These are phyloP conservation scores for Parauchenoglanis punctatus DNA, from an alignment of 2,797 vertebrate species.

Conservation along the genomic window DNA sequence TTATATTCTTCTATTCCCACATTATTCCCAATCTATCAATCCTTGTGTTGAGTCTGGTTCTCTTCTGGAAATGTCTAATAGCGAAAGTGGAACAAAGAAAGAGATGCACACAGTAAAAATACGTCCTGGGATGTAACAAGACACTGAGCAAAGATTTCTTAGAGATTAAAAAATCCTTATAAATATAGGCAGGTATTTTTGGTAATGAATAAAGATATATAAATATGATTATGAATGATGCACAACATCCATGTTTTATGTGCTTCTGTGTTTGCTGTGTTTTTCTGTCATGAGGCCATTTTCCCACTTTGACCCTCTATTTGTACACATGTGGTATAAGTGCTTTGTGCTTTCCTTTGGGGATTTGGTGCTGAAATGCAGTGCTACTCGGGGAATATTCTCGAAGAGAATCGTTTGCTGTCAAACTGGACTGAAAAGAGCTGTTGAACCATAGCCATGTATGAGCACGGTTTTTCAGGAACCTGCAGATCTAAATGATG, in stretches of 20 bases:
- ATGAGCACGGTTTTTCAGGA: conserved; percentile 3
- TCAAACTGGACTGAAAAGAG: conserved; percentile 17
- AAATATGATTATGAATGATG: background rate
- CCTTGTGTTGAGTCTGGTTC: background rate
- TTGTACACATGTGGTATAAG: background rate
- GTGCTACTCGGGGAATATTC: background rate
- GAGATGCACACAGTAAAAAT: background rate
- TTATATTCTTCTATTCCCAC: background rate
- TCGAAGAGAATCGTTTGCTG: conserved; percentile 16
- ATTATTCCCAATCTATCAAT: background rate
- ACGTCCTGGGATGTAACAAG: background rate
- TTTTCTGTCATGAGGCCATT: conserved; percentile 8
- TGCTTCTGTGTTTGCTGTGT: background rate
- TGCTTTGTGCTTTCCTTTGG: background rate
- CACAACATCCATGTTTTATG: background rate
- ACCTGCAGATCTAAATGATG: conserved; percentile 19
- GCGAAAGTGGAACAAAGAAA: background rate
- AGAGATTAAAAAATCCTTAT: no score
- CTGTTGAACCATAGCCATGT: conserved; percentile 36
- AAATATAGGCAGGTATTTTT: no score
- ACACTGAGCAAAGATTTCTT: background rate
- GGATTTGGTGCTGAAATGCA: background rate
- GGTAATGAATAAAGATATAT: background rate
- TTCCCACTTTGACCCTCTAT: background rate
- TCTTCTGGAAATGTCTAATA: background rate